These are phyloP conservation scores for Phalanger gymnotis DNA, from an alignment of 2,797 vertebrate species.

Conservation along the genomic window DNA sequence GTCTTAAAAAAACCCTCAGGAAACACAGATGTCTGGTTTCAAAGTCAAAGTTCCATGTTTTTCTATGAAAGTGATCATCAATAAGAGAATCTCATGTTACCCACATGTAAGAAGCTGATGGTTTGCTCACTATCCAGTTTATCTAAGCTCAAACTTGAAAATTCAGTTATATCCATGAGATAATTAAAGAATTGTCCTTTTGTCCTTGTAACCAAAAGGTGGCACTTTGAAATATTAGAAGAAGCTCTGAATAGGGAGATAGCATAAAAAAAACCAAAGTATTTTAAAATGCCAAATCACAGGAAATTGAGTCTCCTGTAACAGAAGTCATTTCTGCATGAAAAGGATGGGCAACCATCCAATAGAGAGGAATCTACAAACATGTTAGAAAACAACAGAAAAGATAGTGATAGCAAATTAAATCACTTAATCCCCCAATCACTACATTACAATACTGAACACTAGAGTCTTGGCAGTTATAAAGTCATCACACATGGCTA, in stretches of 20 bases:
- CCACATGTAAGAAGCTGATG: constrained; percentile 2
- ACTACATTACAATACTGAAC: constrained; percentile 46
- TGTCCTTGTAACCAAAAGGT: constrained; percentile 78
- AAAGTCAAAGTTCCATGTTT: constrained; percentile 73
- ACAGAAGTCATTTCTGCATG: constrained; percentile 56
- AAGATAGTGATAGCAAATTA: constrained; percentile 50
- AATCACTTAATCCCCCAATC: constrained; percentile 66
- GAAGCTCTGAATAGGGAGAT: constrained; percentile 59
- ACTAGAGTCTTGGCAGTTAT: constrained; percentile 36
- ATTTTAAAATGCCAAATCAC: constrained; percentile 59
- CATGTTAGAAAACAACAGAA: constrained; percentile 58
- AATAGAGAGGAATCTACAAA: constrained; percentile 44
- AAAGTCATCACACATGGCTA: background rate
- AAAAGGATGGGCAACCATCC: constrained; percentile 67
- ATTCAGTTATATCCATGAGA: constrained; percentile 72
- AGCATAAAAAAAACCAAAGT: constrained; percentile 28
- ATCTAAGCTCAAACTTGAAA: constrained; percentile 76
- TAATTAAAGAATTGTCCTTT: constrained; percentile 79
- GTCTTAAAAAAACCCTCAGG: constrained; percentile 9
- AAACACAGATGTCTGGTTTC: constrained; percentile 54
- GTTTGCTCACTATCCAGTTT: constrained; percentile 60
- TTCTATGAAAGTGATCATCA: constrained; percentile 56
- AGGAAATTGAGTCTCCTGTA: constrained; percentile 31
- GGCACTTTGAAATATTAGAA: constrained; percentile 64
- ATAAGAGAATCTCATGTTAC: constrained; percentile 47